Evolutionary conservation across 2,113 vertebrate species (phyloP), one percentile per base, ranked within the genome.

Genomic region (Brachyhypopomus gauderio): DNA sequence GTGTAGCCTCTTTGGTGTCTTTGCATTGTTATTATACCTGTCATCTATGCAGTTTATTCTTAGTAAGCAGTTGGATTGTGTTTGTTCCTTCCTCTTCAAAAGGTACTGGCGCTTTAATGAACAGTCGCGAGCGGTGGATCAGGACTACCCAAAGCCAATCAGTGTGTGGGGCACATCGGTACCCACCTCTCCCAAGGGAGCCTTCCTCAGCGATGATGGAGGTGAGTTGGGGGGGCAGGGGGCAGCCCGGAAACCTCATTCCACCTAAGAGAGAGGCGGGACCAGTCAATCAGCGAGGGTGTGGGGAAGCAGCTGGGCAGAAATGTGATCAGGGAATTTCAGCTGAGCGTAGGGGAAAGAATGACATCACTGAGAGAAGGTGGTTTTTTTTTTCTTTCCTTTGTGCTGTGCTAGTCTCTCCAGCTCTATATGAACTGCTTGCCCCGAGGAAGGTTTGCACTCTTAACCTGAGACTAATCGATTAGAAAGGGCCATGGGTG

Each of bases 31-130:
- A 52, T 52, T 1, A 0, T 52, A 14, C 45, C 14, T 17, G 25
- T 64, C 1, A 64, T 27, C 3, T 63, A 30, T 63, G 23, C 19
- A 12, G 12, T 30, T 5, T 36, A 34, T 41, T 41, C 45, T 14
- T 14, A 75, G 38, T 67, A 52, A 56, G 8, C 22, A 56, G 5
- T 78, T 70, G 12, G 12, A 52, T 2, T 7, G 58, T 12, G 2
- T 22, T 59, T 19, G 58, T 3, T 52, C 59, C 38, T 76, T 38
- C 23, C 22, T 17, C 23, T 23, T 66, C 5, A 82, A 56, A 88
- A 99, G 98, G 92, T 99, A 99, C 92, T 99, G 98, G 98, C 96
- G 98, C 82, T 99, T 98, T 85, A 96, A 95, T 0, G 98, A 99
- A 84, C 95, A 97, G 77, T 94, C 93, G 0, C 95, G 94, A 4